phyloP scores from a whole-genome alignment of 2,888 invertebrate species.

The Conistra vaccinii region DNA sequence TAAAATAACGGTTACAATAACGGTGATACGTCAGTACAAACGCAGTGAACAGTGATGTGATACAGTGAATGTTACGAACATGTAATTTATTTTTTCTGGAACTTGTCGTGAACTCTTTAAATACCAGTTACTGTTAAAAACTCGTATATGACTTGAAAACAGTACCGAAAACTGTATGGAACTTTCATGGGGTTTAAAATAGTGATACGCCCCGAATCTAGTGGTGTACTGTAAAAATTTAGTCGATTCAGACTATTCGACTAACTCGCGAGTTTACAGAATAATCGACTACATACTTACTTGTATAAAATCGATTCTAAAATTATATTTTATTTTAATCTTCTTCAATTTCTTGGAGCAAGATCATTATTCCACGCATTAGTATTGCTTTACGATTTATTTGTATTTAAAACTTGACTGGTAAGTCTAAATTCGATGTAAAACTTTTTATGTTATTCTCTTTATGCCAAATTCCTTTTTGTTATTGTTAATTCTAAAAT shows the following conservation, averaged over 20 bases:
- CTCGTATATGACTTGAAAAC: not conserved
- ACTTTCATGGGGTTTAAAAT: slow-evolving; percentile 19
- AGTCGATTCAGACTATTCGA: slow-evolving; percentile 28
- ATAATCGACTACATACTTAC: slow-evolving; percentile 52
- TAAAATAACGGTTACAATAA: slow-evolving; percentile 44
- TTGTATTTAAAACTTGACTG: slow-evolving; percentile 43
- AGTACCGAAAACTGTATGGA: not conserved
- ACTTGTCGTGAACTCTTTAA: slow-evolving; percentile 25
- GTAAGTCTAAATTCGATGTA: slow-evolving; percentile 27
- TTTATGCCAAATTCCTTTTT: slow-evolving; percentile 52
- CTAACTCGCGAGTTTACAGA: slow-evolving; percentile 24
- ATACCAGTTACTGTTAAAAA: slow-evolving; percentile 14
- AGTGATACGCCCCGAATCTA: slow-evolving; percentile 8
- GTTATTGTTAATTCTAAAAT: slow-evolving; percentile 36
- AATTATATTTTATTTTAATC: slow-evolving; percentile 44
- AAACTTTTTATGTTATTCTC: slow-evolving; percentile 47
- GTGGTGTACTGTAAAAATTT: slow-evolving; percentile 31
- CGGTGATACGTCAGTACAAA: slow-evolving; percentile 66
- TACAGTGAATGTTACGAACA: slow-evolving; percentile 61
- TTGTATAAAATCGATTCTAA: slow-evolving; percentile 41
- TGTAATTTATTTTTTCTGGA: slow-evolving; percentile 51
- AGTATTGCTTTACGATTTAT: slow-evolving; percentile 38
- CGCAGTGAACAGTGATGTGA: slow-evolving; percentile 69
- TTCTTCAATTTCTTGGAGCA: slow-evolving; percentile 25
- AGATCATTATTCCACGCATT: slow-evolving; percentile 47